Conservation (phyloP, 2,888 invertebrate genomes). For the Calameuta pallipes region DNA sequence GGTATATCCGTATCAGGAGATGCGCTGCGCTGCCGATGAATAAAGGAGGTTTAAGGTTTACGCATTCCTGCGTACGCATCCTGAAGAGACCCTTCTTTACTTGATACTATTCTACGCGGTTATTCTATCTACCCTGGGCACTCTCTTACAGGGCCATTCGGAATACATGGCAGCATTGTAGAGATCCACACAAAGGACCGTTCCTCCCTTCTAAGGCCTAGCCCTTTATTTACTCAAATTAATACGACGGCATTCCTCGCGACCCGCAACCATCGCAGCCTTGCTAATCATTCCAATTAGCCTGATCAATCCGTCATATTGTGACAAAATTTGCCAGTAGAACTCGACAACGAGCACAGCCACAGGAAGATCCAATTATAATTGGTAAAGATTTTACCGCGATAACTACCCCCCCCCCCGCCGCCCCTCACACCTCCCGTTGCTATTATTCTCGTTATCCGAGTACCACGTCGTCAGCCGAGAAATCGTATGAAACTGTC, state of each 20-base stretch:
- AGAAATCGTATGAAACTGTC: background rate
- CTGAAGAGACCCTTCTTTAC: background rate
- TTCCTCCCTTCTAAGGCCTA: background rate
- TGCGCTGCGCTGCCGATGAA: background rate
- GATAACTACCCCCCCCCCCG: background rate
- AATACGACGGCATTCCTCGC: background rate
- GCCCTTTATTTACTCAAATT: background rate
- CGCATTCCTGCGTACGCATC: background rate
- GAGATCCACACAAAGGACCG: background rate
- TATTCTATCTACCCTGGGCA: background rate
- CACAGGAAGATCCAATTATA: background rate
- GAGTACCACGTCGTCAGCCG: background rate
- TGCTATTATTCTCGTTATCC: background rate
- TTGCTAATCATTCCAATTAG: background rate
- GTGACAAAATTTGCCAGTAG: background rate
- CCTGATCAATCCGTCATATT: background rate
- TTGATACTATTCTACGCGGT: background rate
- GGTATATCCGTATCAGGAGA: background rate
- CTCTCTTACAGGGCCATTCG: background rate
- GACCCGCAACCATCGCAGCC: background rate
- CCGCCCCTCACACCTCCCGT: too few species aligned
- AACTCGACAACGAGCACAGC: background rate
- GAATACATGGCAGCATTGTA: background rate
- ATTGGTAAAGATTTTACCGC: background rate
- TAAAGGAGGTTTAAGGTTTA: background rate